These are phyloP conservation scores for Charaxes varanes DNA, from an alignment of 1,140 invertebrate species.

Conservation along the genomic window DNA sequence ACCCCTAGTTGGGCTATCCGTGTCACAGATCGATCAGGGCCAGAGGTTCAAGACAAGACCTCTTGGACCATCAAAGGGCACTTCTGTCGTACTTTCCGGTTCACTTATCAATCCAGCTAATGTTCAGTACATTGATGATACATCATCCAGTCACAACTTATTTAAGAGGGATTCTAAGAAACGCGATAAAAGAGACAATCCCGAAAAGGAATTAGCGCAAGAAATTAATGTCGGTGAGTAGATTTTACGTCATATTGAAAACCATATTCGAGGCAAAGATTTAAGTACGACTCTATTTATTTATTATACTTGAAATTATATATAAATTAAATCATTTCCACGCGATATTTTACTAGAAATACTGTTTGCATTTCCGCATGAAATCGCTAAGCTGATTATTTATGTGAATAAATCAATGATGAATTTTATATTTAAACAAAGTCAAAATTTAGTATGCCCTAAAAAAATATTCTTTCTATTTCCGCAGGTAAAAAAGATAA, in stretches of 20 bases:
- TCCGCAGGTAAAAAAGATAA: constrained; percentile 75
- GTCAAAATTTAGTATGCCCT: too few relatives aligned
- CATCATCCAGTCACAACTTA: constrained; percentile 59
- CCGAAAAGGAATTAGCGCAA: constrained; percentile 55
- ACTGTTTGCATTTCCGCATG: too few relatives aligned
- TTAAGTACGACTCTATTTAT: too few relatives aligned
- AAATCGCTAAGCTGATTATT: too few relatives aligned
- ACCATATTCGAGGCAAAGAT: too few relatives aligned
- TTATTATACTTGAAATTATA: too few relatives aligned
- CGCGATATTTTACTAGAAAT: too few relatives aligned
- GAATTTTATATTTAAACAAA: too few relatives aligned
- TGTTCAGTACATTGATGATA: constrained; percentile 76
- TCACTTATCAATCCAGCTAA: constrained; percentile 71
- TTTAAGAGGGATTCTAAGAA: constrained; percentile 73
- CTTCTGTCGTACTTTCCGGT: constrained; percentile 51
- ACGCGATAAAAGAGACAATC: constrained; percentile 71
- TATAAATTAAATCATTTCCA: too few relatives aligned
- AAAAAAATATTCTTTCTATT: not conserved
- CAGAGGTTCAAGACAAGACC: constrained; percentile 31
- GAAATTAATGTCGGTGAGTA: constrained; percentile 31
- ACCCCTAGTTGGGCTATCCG: constrained; percentile 24
- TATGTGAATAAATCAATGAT: too few relatives aligned
- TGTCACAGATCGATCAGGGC: constrained; percentile 21
- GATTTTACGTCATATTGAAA: too few relatives aligned
- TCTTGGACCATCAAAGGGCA: constrained; percentile 40